Conservation (phyloP, 2,888 invertebrate species). For the Cataglyphis albicans region DNA sequence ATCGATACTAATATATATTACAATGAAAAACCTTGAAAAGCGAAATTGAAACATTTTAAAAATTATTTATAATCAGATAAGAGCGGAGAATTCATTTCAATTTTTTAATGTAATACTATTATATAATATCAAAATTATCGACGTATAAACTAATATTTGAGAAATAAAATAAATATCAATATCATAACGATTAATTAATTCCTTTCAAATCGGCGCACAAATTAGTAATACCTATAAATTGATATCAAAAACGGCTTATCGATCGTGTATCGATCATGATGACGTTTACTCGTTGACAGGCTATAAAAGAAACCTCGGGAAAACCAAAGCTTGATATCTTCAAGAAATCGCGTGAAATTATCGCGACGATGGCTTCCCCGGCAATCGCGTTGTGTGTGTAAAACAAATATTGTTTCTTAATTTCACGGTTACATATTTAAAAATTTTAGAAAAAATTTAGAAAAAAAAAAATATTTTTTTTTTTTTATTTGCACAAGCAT, state of each 20-base stretch:
- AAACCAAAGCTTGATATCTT: not conserved
- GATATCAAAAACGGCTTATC: constrained; percentile 57
- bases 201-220: not conserved
- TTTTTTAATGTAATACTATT: not conserved
- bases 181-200: not conserved
- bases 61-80: not conserved
- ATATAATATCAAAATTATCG: not conserved
- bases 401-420: not conserved
- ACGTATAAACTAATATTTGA: not conserved
- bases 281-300: not conserved
- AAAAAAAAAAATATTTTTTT: not conserved
- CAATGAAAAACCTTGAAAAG: not conserved
- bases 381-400: constrained; percentile 48
- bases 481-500: not conserved
- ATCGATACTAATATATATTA: not conserved
- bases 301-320: constrained; percentile 61
- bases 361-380: constrained; percentile 27
- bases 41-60: too few species aligned
- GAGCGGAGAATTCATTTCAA: not conserved
- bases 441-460: not conserved
- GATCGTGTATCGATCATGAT: constrained; percentile 37
- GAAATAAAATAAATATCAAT: not conserved
- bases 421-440: not conserved
- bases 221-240: constrained; percentile 18
- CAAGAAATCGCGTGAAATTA: not conserved